phyloP scores from a whole-genome alignment of 2,888 invertebrate genomes.

The Stenchaetothrips biformis region DNA sequence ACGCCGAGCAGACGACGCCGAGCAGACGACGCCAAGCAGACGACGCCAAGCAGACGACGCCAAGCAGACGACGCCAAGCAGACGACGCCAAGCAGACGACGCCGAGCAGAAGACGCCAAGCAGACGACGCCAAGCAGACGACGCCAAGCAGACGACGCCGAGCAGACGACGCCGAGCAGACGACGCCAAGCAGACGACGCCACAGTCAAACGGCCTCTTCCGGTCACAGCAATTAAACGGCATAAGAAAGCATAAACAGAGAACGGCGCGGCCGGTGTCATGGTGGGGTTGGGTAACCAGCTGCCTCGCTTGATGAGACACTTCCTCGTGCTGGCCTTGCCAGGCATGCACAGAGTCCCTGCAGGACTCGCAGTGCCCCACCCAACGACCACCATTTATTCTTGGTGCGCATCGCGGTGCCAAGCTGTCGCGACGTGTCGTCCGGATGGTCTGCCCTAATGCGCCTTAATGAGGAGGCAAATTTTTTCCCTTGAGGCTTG shows the following conservation, averaged over 20 bases:
- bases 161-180: neutral
- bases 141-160: neutral
- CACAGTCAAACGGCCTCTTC: neutral
- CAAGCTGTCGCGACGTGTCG: neutral
- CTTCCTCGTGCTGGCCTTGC: neutral
- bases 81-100: neutral
- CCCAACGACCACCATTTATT: conserved; percentile 7
- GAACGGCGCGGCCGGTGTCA: neutral
- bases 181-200: neutral
- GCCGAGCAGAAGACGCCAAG: too few relatives aligned
- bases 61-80: neutral
- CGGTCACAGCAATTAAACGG: neutral
- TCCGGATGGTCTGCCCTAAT: too few relatives aligned
- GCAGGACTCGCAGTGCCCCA: neutral
- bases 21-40: neutral
- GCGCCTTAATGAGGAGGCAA: too few relatives aligned
- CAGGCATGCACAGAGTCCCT: neutral
- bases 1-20: too few relatives aligned
- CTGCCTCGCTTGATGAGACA: conserved; percentile 1
- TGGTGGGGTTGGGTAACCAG: neutral
- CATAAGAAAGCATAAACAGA: neutral
- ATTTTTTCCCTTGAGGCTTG: too few relatives aligned
- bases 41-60: neutral
- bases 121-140: too few relatives aligned
- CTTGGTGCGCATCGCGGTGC: neutral